These are phyloP conservation scores for Cydia pomonella DNA, from an alignment of 1,140 invertebrate species.

Conservation along the genomic window DNA sequence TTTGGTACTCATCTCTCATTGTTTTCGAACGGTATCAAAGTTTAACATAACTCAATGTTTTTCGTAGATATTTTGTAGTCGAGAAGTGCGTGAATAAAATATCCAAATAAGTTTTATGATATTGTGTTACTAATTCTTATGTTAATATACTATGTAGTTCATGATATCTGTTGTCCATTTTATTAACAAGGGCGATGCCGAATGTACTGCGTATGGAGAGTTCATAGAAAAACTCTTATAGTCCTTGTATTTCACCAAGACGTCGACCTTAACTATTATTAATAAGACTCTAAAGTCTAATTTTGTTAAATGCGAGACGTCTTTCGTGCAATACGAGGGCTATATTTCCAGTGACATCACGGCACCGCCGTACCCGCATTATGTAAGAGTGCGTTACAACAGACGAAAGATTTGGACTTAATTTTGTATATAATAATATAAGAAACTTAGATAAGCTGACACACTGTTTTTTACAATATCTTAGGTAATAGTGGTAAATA, in stretches of 20 bases:
- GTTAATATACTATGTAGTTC: slow-evolving; percentile 43
- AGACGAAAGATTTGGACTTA: slow-evolving; percentile 73
- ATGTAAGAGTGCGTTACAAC: slow-evolving; percentile 65
- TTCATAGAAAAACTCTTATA: not conserved
- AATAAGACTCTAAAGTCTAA: not conserved
- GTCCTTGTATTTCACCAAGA: not conserved
- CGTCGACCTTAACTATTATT: not conserved
- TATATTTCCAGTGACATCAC: not conserved
- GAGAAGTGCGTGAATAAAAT: slow-evolving; percentile 33
- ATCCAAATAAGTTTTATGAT: slow-evolving; percentile 58
- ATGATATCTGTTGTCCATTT: slow-evolving; percentile 50
- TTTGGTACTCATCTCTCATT: slow-evolving; percentile 5
- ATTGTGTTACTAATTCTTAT: slow-evolving; percentile 68
- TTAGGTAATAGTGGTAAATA: slow-evolving; percentile 70
- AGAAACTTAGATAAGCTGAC: slow-evolving; percentile 71
- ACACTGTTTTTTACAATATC: slow-evolving; percentile 80
- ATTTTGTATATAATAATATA: slow-evolving; percentile 78
- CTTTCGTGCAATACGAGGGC: not conserved
- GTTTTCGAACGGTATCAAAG: slow-evolving; percentile 1
- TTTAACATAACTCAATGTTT: not conserved
- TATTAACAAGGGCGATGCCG: slow-evolving; percentile 14
- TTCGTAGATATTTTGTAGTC: slow-evolving; percentile 6
- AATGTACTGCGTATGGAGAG: not conserved
- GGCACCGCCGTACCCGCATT: slow-evolving; percentile 35
- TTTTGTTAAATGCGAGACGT: not conserved